Evolutionary conservation across 2,113 vertebrate genomes (phyloP), one percentile per base, ranked within the genome.

Genomic region (Pelobates fuscus): DNA sequence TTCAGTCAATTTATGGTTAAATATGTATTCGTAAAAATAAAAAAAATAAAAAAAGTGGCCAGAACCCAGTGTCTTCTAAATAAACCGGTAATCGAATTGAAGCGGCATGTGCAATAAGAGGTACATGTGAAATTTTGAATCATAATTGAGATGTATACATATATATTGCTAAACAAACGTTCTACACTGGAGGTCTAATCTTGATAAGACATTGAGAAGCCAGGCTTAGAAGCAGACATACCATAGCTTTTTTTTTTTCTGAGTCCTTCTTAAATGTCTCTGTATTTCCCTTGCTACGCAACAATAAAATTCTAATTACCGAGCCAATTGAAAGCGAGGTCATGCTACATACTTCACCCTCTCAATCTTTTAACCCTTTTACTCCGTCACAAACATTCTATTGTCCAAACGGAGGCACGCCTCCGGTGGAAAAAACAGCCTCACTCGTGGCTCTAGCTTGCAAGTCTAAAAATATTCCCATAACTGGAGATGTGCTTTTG

Each of bases 341-440:
- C 73, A 76, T 41, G 43, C 55, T 67, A 37, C 73, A 76, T 67
- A 67, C 65, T 76, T 67, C 43, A 55, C 73, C 73, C 73, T 77
- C 65, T 68, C 73, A 68, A 77, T 66, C 65, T 68, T 49, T 76
- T 77, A 77, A 77, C 73, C 65, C 73, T 68, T 77, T 37, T 26
- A 64, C 49, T 41, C 65, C 27, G 41, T 61, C 15, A 77, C 73
- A 77, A 60, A 52, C 55, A 62, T 68, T 64, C 62, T 63, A 77
- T 77, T 77, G 73, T 77, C 43, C 26, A n/a, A 30, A 24, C 55
- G 60, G 17, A 60, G 65, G 14, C 60, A 68, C 55, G 73, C 73
- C 65, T 68, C 24, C 3, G 14, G 58, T 77, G 73, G 73, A 77
- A 77, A 77, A 37, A 61, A 68, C 57, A 52, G 73, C 64, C 57